Evolutionary conservation across 1,140 invertebrate species (phyloP), one percentile per base, ranked within the genome.

Genomic region (Anthonomus grandis): DNA sequence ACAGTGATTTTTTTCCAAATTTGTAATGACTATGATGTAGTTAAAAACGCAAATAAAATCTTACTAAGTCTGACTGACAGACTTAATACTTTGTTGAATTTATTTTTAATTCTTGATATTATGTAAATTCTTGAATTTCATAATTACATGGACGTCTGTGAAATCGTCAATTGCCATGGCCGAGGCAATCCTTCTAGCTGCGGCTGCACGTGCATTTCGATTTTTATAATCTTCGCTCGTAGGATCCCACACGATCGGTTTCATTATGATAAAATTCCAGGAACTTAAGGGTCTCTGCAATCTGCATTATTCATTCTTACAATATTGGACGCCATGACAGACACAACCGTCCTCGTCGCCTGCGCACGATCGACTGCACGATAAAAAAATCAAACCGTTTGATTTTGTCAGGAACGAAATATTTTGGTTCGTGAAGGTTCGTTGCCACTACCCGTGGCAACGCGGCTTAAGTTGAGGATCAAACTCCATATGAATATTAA

Each of bases 61-160:
- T 60, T 57, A 60, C 59, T 27, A 57, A 45, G 21, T 60, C 57
- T 39, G 51, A 41, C 8, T 56, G 18, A 12, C 66, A 31, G 57
- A 63, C 49, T 52, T 58, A 19, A 23, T 50, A 17, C 63, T 66
- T 1, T 65, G 25, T 41, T 37, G 24, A 19, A 69, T 61, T 58
- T 75, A 75, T 63, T 70, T n/a, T 67, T 46, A 56, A 22, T 49
- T 60, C 52, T 44, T 60, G 58, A 3, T 15, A 39, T 47, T 57
- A 13, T 39, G 51, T 41, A 62, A 53, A 58, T 58, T 62, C 37
- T 62, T 62, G 25, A 62, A 62, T 34, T 62, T 58, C 25, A 36
- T 41, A 45, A 58, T 42, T 21, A 62, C 55, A 42, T 62, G 48
- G 12, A 18, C 21, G 17, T 36, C 19, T 37, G 47, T 46, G 42